These are phyloP conservation scores for Priocnemis perturbator DNA, from an alignment of 2,888 invertebrate species.

Conservation along the genomic window DNA sequence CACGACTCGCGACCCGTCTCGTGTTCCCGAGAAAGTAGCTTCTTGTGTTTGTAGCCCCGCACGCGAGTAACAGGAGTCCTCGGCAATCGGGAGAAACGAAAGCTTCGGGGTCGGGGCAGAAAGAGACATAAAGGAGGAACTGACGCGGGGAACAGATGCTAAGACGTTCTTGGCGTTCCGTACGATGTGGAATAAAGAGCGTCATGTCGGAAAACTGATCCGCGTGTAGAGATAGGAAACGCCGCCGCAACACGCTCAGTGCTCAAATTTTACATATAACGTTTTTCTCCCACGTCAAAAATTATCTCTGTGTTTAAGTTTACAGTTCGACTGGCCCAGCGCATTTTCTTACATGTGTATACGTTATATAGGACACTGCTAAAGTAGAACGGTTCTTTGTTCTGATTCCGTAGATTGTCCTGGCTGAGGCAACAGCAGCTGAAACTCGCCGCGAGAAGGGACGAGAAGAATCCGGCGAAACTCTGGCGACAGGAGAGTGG, in stretches of 20 bases:
- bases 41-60: slow-evolving; percentile 42
- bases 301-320: too few species aligned
- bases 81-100: slow-evolving; percentile 38
- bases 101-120: not conserved
- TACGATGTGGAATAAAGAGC: slow-evolving; percentile 1
- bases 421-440: slow-evolving; percentile 91
- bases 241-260: too few species aligned
- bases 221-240: too few species aligned
- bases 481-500: slow-evolving; percentile 86
- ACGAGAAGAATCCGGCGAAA: slow-evolving; percentile 77
- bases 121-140: not conserved
- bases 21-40: slow-evolving; percentile 48
- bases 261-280: too few species aligned
- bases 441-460: slow-evolving; percentile 86
- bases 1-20: slow-evolving; percentile 36
- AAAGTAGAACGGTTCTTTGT: too few species aligned
- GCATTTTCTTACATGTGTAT: too few species aligned
- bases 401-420: slow-evolving; percentile 65
- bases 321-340: too few species aligned
- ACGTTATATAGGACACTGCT: too few species aligned
- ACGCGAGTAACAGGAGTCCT: slow-evolving; percentile 45
- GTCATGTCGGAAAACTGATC: too few species aligned
- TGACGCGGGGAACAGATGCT: not conserved
- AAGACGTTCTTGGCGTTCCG: slow-evolving; percentile 4
- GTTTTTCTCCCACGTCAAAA: too few species aligned